Evolutionary conservation across 2,113 vertebrate species (phyloP), one percentile per base, ranked within the genome.

Genomic region (Anas platyrhynchos): DNA sequence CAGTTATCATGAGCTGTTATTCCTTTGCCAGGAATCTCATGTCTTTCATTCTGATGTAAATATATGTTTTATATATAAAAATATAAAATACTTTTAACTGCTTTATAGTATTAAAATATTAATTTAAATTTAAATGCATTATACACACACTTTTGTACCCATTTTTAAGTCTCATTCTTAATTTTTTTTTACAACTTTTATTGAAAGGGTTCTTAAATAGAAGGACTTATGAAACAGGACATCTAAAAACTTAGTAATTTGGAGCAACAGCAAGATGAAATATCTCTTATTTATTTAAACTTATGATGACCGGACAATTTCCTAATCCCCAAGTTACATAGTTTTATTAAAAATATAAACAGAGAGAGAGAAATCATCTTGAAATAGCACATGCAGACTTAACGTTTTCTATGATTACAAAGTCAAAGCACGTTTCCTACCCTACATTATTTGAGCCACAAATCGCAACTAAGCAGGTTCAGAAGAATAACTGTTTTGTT

Each of bases 311-410:
- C 44, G 15, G 29, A 11, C n/a, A 54, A 41, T 68, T 93, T 83
- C 88, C 54, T 34, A 85, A 3, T 31, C 20, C 11, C 68, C 2
- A 90, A 31, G 17, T 78, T 71, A 86, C 69, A 56, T 72, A 72
- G 34, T 93, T 82, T n/a, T 81, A 76, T 72, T 84, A 58, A 68
- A 95, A 93, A 27, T 63, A 89, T 7, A 74, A 88, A 44, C 73
- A 41, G 31, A 59, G 29, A 79, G 10, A 75, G 8, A 83, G 20
- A 74, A 80, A 80, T 74, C 4, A 3, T 69, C 62, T 59, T 66
- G 23, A 89, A 94, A 89, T 36, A 66, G 50, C 16, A 89, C 13
- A 50, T 6, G 26, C 20, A 80, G 54, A 73, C 16, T 62, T 59
- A 20, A 67, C 17, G 11, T 63, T 74, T 43, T 48, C 0, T 34